A percentile compares a stretch with the other conserved stretches of the same genome.
phyloP scores from a whole-genome alignment of 2,113 vertebrate species.

The Chascanopsetta lugubris region DNA sequence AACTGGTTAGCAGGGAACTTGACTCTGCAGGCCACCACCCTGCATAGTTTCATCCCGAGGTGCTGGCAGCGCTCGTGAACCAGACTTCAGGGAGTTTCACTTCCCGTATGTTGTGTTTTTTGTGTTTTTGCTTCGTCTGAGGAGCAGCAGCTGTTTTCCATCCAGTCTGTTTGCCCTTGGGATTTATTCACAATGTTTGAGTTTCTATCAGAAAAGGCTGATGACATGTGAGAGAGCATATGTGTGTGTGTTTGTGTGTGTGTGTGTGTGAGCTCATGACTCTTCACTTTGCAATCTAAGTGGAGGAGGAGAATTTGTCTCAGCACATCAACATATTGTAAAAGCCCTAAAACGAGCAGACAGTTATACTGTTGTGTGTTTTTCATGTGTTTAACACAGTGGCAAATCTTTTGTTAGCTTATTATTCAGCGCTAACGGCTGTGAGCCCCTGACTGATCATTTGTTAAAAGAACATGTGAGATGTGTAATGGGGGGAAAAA shows the following conservation, averaged over 20 bases:
- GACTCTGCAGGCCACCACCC: not conserved
- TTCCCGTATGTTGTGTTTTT: constrained; percentile 34
- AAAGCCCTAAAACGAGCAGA: not conserved
- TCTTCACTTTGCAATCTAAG: not conserved
- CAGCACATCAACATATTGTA: not conserved
- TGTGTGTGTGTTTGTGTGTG: not conserved
- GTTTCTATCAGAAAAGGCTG: not conserved
- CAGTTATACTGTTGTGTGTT: not conserved
- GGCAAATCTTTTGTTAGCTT: not conserved
- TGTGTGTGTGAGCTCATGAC: not conserved
- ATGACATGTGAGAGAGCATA: constrained; percentile 5
- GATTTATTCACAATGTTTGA: constrained; percentile 7
- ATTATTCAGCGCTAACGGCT: not conserved
- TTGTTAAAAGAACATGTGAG: not conserved
- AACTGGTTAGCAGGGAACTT: constrained; percentile 15
- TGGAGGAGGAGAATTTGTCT: not conserved
- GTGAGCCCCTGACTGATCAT: not conserved
- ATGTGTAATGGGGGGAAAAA: constrained; percentile 15
- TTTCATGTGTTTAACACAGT: not conserved
- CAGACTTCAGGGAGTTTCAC: constrained; percentile 16
- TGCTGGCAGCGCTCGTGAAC: constrained; percentile 15
- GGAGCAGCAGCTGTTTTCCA: constrained; percentile 38
- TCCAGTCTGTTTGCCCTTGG: constrained; percentile 26
- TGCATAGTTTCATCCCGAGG: constrained; percentile 12
- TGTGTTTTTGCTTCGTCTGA: constrained; percentile 20